Evolutionary conservation across 2,888 invertebrate species (phyloP), one percentile per base, ranked within the genome.

Genomic region (Carterocephalus palaemon): DNA sequence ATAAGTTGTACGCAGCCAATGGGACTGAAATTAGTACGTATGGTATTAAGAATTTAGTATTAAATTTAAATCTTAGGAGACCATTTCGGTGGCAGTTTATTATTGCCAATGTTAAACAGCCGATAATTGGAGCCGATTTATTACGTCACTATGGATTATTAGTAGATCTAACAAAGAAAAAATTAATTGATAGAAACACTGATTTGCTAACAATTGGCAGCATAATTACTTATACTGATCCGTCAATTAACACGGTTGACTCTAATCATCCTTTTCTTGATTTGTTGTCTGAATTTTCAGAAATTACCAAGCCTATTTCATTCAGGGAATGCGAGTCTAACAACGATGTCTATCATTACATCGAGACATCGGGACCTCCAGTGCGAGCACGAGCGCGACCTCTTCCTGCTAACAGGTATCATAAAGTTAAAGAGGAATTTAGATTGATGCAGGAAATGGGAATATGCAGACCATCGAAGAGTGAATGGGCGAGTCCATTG

Each of bases 381-480:
- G 32, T 49, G 1, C 10, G 16, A 19, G 43, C 46, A 3, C 24
- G 40, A 4, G 23, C 45, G 6, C 12, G 45, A 19, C 48, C 45
- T 4, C 17, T 49, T 5, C 43, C 49, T 1, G 39, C 49, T 1
- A 39, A 42, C n/a, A 31, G 17, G 3, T 49, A 47, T 16, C 19
- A 13, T 3, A 34, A 22, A 7, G 45, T 47, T 2, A 47, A 45
- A 19, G 19, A 20, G 2, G 49, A 50, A 20, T 50, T 50, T 23
- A 16, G 17, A 4, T 2, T 28, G 0, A 63, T 75, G 66, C 47
- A 64, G 4, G 60, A 75, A 10, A 48, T 59, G 10, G 80, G 75
- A 0, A 72, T 80, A 6, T 72, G 72, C 20, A 56, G 75, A 2
- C 77, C 72, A 0, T 79, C 76, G 72, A 75, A 58, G 75, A 28